Evolutionary conservation across 2,888 invertebrate species (phyloP).

Genomic region (Drosophila quinaria): DNA sequence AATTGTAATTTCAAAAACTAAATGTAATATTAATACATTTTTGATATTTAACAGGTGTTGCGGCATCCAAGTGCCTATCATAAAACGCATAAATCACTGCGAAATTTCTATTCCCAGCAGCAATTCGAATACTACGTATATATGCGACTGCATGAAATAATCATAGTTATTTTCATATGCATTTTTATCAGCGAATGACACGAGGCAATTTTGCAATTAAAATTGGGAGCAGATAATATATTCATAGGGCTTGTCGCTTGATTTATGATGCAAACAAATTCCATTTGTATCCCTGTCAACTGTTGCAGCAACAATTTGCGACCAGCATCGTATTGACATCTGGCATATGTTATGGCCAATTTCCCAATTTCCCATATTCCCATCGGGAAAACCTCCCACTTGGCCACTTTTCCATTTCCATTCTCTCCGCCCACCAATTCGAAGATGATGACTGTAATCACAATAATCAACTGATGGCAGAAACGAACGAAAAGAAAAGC

Average conservation of each 20-base stretch:
- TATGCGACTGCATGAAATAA: slow-evolving; percentile 5
- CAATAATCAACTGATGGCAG: slow-evolving; percentile 67
- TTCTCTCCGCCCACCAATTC: slow-evolving; percentile 6
- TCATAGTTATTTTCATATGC: slow-evolving; percentile 2
- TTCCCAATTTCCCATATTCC: slow-evolving; percentile 3
- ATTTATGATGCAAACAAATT: slow-evolving; percentile 49
- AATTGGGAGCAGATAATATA: slow-evolving; percentile 48
- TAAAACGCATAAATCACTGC: slow-evolving; percentile 5
- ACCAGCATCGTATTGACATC: slow-evolving; percentile 31
- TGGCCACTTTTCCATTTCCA: slow-evolving; percentile 2
- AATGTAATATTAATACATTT: slow-evolving; percentile 11
- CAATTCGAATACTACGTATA: slow-evolving; percentile 2
- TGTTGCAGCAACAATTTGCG: slow-evolving; percentile 23
- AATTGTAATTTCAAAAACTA: slow-evolving; percentile 11
- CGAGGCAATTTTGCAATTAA: slow-evolving; percentile 48
- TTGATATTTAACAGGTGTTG: slow-evolving; percentile 20
- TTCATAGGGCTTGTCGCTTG: slow-evolving; percentile 40
- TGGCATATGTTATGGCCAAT: slow-evolving; percentile 35
- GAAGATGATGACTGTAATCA: slow-evolving; percentile 60
- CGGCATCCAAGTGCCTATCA: slow-evolving; percentile 7
- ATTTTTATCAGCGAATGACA: slow-evolving; percentile 5
- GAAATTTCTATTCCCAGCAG: slow-evolving; percentile 6
- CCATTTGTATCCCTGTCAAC: slow-evolving; percentile 8
- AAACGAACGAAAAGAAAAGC: slow-evolving; percentile 21
- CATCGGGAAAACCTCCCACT: neutral